phyloP scores from a whole-genome alignment of 1,140 invertebrate genomes.

The Hylaeus volcanicus region DNA sequence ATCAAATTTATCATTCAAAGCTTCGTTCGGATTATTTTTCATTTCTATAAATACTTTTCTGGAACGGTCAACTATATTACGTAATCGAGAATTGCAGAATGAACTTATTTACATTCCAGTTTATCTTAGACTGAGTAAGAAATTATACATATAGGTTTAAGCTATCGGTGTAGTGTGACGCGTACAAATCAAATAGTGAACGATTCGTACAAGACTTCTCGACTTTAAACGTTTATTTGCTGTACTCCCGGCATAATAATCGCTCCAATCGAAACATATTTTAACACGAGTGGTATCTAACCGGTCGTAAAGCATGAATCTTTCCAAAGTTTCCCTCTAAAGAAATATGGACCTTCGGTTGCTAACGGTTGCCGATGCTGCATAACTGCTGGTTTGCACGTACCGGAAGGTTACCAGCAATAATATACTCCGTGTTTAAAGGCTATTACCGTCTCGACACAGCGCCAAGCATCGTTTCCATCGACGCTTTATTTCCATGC shows the following conservation, averaged over 20 bases:
- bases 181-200: slow-evolving; percentile 27
- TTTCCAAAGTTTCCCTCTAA: slow-evolving; percentile 56
- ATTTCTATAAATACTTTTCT: too few relatives aligned
- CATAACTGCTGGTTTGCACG: slow-evolving; percentile 50
- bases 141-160: not conserved
- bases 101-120: not conserved
- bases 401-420: slow-evolving; percentile 65
- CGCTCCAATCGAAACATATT: slow-evolving; percentile 62
- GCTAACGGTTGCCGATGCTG: slow-evolving; percentile 55
- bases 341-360: slow-evolving; percentile 58
- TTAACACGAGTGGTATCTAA: slow-evolving; percentile 58
- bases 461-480: slow-evolving; percentile 61
- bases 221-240: slow-evolving; percentile 46
- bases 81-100: too few relatives aligned
- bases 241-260: slow-evolving; percentile 54
- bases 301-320: slow-evolving; percentile 62
- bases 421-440: slow-evolving; percentile 62
- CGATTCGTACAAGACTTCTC: slow-evolving; percentile 45
- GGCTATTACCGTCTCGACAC: slow-evolving; percentile 63
- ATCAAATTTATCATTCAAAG: too few relatives aligned
- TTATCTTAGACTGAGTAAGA: not conserved
- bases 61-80: too few relatives aligned
- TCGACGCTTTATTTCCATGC: slow-evolving; percentile 61
- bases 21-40: too few relatives aligned
- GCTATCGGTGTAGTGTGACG: slow-evolving; percentile 20